Evolutionary conservation across 2,888 invertebrate species (phyloP).

Genomic region (Calliopum simillimum): DNA sequence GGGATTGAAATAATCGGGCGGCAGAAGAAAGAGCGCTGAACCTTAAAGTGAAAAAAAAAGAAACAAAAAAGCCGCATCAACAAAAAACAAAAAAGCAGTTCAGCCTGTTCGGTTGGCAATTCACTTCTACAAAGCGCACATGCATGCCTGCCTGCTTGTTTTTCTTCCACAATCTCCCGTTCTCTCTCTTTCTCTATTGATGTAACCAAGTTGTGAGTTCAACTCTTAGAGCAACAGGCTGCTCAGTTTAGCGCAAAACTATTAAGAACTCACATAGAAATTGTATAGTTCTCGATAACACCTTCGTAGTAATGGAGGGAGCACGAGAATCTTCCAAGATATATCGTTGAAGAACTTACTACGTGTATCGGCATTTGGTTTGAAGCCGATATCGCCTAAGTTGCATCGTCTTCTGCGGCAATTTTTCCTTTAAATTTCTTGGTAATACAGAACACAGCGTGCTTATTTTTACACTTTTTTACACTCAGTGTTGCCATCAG

Average conservation of each 20-base stretch:
- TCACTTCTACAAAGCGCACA: constrained; percentile 11
- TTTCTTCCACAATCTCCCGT: constrained; percentile 54
- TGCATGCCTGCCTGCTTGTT: constrained; percentile 49
- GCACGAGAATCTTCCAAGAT: too few relatives aligned
- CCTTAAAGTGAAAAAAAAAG: background rate
- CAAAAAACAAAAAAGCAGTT: background rate
- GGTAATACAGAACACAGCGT: too few relatives aligned
- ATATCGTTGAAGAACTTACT: too few relatives aligned
- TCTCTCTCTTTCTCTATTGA: too few relatives aligned
- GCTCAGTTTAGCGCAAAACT: background rate
- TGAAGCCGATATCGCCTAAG: constrained; percentile 16
- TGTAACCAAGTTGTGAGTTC: background rate
- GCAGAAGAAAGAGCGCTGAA: background rate
- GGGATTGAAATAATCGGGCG: constrained; percentile 1
- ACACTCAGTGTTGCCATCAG: too few relatives aligned
- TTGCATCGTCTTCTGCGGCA: too few relatives aligned
- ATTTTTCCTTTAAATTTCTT: too few relatives aligned
- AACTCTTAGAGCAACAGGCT: background rate
- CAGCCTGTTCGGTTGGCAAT: background rate
- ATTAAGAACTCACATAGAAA: constrained; percentile 3
- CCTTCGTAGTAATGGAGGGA: too few relatives aligned
- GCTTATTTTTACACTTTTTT: too few relatives aligned
- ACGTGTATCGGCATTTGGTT: constrained; percentile 23
- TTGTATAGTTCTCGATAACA: too few relatives aligned
- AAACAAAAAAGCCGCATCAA: background rate